Evolutionary conservation across 2,113 vertebrate genomes (phyloP).

Genomic region (Zosterops pallidus): DNA sequence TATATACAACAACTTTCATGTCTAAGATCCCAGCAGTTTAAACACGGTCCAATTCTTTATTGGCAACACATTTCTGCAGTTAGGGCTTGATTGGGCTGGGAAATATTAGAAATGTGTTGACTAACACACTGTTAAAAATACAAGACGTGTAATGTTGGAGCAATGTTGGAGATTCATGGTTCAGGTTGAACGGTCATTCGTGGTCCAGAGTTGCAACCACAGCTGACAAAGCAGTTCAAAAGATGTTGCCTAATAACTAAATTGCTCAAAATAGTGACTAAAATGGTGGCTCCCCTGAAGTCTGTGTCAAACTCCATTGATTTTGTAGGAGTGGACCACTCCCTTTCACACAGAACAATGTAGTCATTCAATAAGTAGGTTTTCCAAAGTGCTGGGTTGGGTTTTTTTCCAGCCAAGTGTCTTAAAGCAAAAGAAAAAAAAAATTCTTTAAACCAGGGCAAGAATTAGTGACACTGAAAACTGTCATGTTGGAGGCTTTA

Average conservation of each 20-base stretch:
- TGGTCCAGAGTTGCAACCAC: neutral
- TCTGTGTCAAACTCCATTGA: neutral
- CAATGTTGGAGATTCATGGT: neutral
- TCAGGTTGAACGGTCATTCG: neutral
- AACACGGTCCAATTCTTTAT: neutral
- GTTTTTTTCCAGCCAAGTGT: neutral
- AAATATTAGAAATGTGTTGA: slow-evolving; percentile 6
- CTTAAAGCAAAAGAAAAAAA: neutral
- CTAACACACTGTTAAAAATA: neutral
- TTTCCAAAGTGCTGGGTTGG: neutral
- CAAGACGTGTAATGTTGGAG: neutral
- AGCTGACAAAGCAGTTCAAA: neutral
- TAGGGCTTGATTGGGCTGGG: neutral
- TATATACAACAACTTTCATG: neutral
- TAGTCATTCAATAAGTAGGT: neutral
- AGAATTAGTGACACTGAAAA: slow-evolving; percentile 23
- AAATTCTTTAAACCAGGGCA: neutral
- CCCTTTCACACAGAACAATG: neutral
- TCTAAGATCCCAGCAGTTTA: neutral
- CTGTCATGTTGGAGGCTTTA: neutral
- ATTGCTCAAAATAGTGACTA: neutral
- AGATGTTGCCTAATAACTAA: neutral
- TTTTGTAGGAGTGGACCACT: neutral
- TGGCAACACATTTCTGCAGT: neutral
- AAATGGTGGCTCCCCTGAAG: neutral